phyloP scores from a whole-genome alignment of 2,888 invertebrate genomes.

The Melinaea menophilus region DNA sequence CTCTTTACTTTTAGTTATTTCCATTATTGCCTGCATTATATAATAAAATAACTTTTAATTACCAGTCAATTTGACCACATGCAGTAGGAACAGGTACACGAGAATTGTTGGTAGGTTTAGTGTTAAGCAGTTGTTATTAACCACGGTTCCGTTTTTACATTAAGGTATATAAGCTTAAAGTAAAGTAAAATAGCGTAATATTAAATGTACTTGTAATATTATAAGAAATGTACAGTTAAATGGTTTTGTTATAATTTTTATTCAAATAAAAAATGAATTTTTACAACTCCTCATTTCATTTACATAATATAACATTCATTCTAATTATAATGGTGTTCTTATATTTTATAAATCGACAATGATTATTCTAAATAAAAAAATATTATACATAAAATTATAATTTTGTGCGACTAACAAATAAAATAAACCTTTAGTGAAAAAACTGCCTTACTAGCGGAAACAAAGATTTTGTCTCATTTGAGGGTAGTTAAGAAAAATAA shows the following conservation, averaged over 20 bases:
- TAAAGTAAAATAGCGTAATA: neutral
- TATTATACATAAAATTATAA: neutral
- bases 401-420: slow-evolving; percentile 4
- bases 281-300: slow-evolving; percentile 46
- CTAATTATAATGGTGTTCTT: slow-evolving; percentile 11
- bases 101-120: too few species aligned
- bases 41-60: too few species aligned
- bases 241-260: slow-evolving; percentile 16
- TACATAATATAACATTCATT: slow-evolving; percentile 25
- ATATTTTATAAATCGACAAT: slow-evolving; percentile 2
- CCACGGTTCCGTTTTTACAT: neutral
- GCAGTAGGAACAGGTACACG: too few species aligned
- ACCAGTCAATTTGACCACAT: too few species aligned
- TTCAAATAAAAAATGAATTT: slow-evolving; percentile 58
- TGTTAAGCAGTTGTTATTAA: too few species aligned
- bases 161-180: neutral
- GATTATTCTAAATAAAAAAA: slow-evolving; percentile 5
- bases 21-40: too few species aligned
- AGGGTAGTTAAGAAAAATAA: too few species aligned
- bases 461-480: too few species aligned
- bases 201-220: too few species aligned
- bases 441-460: neutral
- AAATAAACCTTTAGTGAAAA: neutral
- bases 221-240: too few species aligned
- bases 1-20: too few species aligned